A percentile compares a stretch with the other conserved stretches of the same genome.
These are phyloP conservation scores for Drosophila aldrichi DNA, from an alignment of 2,888 invertebrate genomes.

Conservation along the genomic window DNA sequence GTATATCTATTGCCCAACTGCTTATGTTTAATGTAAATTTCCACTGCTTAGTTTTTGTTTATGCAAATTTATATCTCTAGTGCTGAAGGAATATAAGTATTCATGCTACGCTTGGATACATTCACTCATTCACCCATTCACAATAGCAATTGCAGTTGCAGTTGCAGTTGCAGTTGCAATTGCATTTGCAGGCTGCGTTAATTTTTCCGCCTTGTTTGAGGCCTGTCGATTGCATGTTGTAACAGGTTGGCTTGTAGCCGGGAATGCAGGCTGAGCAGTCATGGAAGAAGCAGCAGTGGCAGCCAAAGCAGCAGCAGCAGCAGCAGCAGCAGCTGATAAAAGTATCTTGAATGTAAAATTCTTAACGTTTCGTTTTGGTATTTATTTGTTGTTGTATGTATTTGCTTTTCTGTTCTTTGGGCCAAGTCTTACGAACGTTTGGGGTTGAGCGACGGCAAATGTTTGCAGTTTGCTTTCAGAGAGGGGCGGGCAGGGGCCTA, in stretches of 20 bases:
- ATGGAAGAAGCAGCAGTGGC: conserved; percentile 16
- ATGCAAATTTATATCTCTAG: neutral
- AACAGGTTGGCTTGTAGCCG: conserved; percentile 61
- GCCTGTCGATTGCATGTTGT: conserved; percentile 69
- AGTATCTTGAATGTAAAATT: conserved; percentile 66
- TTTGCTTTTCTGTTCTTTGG: conserved; percentile 8
- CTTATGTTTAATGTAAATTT: neutral
- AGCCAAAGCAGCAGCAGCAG: neutral
- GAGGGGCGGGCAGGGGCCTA: neutral
- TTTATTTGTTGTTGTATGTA: conserved; percentile 41
- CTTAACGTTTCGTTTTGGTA: conserved; percentile 68
- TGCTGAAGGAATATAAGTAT: conserved; percentile 27
- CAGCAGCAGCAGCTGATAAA: conserved; percentile 56
- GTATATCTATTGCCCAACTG: neutral
- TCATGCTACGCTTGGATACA: conserved; percentile 49
- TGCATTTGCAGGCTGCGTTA: conserved; percentile 25
- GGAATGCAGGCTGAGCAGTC: conserved; percentile 51
- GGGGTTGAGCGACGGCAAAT: conserved; percentile 14
- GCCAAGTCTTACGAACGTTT: conserved; percentile 31
- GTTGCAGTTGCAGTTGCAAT: conserved; percentile 2
- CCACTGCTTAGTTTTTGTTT: neutral
- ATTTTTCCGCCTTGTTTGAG: conserved; percentile 57
- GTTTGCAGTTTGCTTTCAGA: neutral
- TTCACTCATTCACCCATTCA: conserved; percentile 27
- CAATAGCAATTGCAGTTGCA: conserved; percentile 2